Conservation (phyloP, 1,140 invertebrate species). For the Pentalonia nigronervosa region DNA sequence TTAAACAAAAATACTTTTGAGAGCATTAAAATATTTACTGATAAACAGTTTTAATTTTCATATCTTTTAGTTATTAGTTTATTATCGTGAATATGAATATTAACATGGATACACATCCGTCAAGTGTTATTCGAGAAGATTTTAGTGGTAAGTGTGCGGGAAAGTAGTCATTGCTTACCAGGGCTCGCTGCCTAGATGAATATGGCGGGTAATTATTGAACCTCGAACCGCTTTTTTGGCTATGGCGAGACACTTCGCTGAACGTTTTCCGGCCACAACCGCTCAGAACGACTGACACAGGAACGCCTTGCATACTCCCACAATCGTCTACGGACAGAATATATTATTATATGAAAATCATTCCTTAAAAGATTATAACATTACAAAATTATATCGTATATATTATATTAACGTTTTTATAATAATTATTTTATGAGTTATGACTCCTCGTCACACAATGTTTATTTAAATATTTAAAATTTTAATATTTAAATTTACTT, state of each 20-base stretch:
- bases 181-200: slow-evolving; percentile 30
- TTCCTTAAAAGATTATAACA: not conserved
- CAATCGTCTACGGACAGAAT: slow-evolving; percentile 23
- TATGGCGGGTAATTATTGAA: slow-evolving; percentile 49
- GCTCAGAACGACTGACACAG: slow-evolving; percentile 60
- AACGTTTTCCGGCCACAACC: slow-evolving; percentile 61
- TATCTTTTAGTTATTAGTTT: not conserved
- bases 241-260: slow-evolving; percentile 60
- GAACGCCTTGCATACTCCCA: slow-evolving; percentile 59
- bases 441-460: not conserved
- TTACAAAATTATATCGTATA: not conserved
- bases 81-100: not conserved
- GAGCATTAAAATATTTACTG: no score
- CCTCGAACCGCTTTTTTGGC: slow-evolving; percentile 21
- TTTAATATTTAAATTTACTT: no score
- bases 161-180: slow-evolving; percentile 4
- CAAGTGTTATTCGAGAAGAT: not conserved
- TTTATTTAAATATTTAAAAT: not conserved
- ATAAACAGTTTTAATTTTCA: not conserved
- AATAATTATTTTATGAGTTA: not conserved
- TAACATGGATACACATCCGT: not conserved
- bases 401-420: not conserved
- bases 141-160: not conserved
- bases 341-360: not conserved
- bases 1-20: not conserved